These are phyloP conservation scores for Tragelaphus imberbis DNA, from an alignment of 2,113 vertebrate genomes.

Conservation along the genomic window DNA sequence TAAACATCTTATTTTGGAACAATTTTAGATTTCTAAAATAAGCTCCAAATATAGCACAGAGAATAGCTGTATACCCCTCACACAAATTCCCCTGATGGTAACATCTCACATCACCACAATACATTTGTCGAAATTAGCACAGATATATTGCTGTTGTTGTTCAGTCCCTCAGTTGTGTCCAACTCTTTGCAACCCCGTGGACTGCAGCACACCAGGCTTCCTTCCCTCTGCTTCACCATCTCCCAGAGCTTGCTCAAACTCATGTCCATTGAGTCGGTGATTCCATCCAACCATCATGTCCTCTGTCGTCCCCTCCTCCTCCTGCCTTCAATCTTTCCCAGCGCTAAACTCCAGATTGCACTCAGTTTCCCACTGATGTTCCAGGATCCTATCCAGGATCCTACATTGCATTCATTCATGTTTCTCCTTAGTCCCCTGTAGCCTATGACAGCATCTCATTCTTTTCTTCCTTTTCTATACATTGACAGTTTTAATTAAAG, in stretches of 20 bases:
- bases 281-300: not conserved
- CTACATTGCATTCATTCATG: fast-evolving
- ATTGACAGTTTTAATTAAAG: not conserved
- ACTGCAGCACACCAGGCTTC: not conserved
- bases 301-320: not conserved
- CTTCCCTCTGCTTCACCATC: not conserved
- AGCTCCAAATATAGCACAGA: not conserved
- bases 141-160: not conserved
- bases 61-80: too few relatives aligned
- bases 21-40: not conserved
- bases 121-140: not conserved
- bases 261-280: not conserved
- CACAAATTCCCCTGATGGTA: not conserved
- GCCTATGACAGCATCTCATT: not conserved
- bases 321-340: not conserved
- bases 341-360: fast-evolving
- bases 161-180: not conserved
- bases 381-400: not conserved
- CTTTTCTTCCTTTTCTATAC: not conserved
- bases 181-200: not conserved
- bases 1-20: not conserved
- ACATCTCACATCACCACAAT: not conserved
- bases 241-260: not conserved
- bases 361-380: fast-evolving
- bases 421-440: not conserved